Evolutionary conservation across 1,140 invertebrate genomes (phyloP).

Genomic region (Achroia grisella): DNA sequence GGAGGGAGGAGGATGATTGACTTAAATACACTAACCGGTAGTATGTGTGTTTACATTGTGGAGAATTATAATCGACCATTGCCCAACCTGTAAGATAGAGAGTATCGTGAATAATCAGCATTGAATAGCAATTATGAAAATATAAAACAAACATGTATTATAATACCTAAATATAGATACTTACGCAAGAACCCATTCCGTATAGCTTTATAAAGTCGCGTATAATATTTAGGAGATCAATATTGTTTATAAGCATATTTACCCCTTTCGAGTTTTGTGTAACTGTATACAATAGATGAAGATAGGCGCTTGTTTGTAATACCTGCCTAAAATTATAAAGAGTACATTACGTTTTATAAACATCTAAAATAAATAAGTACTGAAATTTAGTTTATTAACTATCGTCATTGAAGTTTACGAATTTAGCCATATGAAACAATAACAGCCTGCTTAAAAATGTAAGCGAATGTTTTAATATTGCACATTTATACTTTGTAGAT

Average conservation of each 20-base stretch:
- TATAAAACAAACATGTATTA: too few relatives aligned
- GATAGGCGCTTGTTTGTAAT: conserved; percentile 13
- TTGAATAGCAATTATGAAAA: too few relatives aligned
- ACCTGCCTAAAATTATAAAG: conserved; percentile 13
- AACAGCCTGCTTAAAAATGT: too few relatives aligned
- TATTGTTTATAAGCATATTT: conserved; percentile 6
- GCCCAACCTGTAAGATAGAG: conserved; percentile 27
- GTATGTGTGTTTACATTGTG: conserved; percentile 17
- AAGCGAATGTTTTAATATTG: too few relatives aligned
- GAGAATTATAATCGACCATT: conserved; percentile 44
- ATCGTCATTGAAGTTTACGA: too few relatives aligned
- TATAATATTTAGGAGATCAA: conserved; percentile 15
- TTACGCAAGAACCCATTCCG: conserved; percentile 18
- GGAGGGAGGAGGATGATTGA: too few relatives aligned
- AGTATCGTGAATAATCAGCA: too few relatives aligned
- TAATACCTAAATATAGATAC: too few relatives aligned
- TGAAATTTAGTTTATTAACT: too few relatives aligned
- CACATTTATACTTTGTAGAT: too few relatives aligned
- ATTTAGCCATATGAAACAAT: too few relatives aligned
- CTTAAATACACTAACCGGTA: conserved; percentile 20
- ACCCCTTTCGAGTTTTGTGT: conserved; percentile 11
- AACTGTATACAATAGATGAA: conserved; percentile 21
- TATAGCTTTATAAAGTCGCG: conserved; percentile 17
- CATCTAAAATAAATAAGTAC: conserved; percentile 1
- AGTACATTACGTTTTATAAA: background rate